Evolutionary conservation across 1,140 invertebrate genomes (phyloP).

Genomic region (Drosophila repleta): DNA sequence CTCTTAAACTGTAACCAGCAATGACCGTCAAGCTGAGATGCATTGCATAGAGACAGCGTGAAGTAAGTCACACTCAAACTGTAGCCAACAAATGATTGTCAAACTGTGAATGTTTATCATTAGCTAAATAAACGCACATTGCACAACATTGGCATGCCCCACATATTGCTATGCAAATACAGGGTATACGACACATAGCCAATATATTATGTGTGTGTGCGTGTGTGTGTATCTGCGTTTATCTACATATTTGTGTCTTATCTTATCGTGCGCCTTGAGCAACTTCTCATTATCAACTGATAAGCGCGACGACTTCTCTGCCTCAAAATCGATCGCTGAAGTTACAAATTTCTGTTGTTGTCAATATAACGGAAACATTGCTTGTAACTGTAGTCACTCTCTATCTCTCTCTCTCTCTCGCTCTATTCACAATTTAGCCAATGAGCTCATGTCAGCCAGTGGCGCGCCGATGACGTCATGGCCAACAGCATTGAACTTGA

Average conservation of each 20-base stretch:
- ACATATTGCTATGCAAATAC: neutral
- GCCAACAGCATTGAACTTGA: conserved; percentile 20
- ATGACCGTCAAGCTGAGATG: too few relatives aligned
- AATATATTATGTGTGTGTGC: conserved; percentile 2
- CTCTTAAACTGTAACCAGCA: too few relatives aligned
- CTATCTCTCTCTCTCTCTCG: too few relatives aligned
- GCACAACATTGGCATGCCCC: neutral
- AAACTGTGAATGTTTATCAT: too few relatives aligned
- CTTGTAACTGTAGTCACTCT: conserved; percentile 49
- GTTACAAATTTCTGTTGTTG: conserved; percentile 29
- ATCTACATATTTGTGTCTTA: conserved; percentile 37
- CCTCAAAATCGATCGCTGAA: conserved; percentile 28
- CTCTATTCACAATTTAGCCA: conserved; percentile 5
- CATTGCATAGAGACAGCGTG: too few relatives aligned
- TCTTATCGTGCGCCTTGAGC: conserved; percentile 42
- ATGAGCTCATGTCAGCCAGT: conserved; percentile 41
- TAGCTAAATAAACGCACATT: neutral
- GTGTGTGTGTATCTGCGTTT: conserved; percentile 6
- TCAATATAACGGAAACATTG: conserved; percentile 44
- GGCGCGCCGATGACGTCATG: conserved; percentile 15
- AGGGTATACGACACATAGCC: conserved; percentile 5
- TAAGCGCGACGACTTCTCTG: conserved; percentile 23
- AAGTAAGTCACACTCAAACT: too few relatives aligned
- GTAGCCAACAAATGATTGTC: too few relatives aligned
- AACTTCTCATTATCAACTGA: conserved; percentile 51